phyloP scores from a whole-genome alignment of 2,888 invertebrate species.

The Isoperla grammatica region DNA sequence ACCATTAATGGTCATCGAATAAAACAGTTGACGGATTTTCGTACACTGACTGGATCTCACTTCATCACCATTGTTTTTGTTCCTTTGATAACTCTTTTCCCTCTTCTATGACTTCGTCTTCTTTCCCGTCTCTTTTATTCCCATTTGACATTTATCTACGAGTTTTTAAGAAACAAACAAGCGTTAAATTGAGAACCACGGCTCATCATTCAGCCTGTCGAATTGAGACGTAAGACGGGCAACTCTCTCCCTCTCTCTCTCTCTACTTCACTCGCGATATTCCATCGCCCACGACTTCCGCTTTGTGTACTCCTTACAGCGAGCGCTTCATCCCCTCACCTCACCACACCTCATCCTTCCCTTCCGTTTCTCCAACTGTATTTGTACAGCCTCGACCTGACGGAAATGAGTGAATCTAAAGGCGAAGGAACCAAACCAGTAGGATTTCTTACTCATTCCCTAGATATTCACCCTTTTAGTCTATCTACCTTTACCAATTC shows the following conservation, averaged over 20 bases:
- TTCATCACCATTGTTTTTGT: too few species aligned
- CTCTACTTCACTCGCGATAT: neutral
- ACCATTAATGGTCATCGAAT: too few species aligned
- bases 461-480: neutral
- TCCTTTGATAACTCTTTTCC: too few species aligned
- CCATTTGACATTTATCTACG: neutral
- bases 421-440: neutral
- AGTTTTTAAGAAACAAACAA: conserved; percentile 23
- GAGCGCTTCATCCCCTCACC: too few species aligned
- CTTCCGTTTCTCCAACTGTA: conserved; percentile 8
- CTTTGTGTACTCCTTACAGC: conserved; percentile 17
- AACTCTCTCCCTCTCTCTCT: conserved; percentile 15
- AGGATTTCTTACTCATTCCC: neutral
- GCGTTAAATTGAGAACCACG: conserved; percentile 23
- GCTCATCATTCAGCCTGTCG: conserved; percentile 21
- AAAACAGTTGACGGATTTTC: too few species aligned
- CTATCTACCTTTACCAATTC: conserved; percentile 4
- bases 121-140: neutral
- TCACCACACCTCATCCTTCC: neutral
- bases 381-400: conserved; percentile 3
- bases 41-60: too few species aligned
- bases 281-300: conserved; percentile 20
- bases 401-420: conserved; percentile 5
- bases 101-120: too few species aligned
- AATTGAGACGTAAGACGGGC: conserved; percentile 1